Evolutionary conservation across 2,888 invertebrate species (phyloP), one percentile per base, ranked within the genome.

Genomic region (Drosophila suboccidentalis): DNA sequence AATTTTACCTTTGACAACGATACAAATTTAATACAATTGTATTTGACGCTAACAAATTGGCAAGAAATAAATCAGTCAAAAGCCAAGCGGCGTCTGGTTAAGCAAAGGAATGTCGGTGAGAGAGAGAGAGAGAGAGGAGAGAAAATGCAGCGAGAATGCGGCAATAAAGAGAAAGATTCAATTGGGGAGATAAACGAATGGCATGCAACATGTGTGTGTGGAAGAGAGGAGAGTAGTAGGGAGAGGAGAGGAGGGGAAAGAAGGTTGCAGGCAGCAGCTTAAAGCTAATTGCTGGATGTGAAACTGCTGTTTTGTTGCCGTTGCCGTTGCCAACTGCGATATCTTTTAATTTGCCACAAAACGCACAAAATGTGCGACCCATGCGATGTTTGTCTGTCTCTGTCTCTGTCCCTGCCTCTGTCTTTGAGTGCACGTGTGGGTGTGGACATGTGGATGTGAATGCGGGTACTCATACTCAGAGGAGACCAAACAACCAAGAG

Each of bases 261-360:
- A 51, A 5, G 13, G 22, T 46, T 41, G 46, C 19, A 43, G 36
- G 41, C 36, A 53, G 57, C 62, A 77, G 80, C 26, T 26, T 26
- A 26, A 26, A 26, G 26, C 83, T 83, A 86, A 83, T 83, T 87
- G 83, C 70, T 58, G 70, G 32, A 71, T 68, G 65, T 78, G 75
- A 65, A 59, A 63, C 57, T 69, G 78, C 34, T 79, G 76, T 49
- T 71, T 43, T 44, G 11, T 44, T 19, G 11, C 13, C 13, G 11
- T 15, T 39, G 39, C 9, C 61, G 71, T 53, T 53, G 62, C 38
- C 60, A 68, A 44, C 75, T 55, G 68, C 41, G 65, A 72, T 80
- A 89, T 85, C 86, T 89, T 86, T 89, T 88, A 88, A 86, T 86
- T 89, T 82, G 86, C 82, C 71, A 75, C 73, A 85, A 87, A 86